These are phyloP conservation scores for Brachystomella parvula DNA, from an alignment of 1,140 invertebrate species.

Conservation along the genomic window DNA sequence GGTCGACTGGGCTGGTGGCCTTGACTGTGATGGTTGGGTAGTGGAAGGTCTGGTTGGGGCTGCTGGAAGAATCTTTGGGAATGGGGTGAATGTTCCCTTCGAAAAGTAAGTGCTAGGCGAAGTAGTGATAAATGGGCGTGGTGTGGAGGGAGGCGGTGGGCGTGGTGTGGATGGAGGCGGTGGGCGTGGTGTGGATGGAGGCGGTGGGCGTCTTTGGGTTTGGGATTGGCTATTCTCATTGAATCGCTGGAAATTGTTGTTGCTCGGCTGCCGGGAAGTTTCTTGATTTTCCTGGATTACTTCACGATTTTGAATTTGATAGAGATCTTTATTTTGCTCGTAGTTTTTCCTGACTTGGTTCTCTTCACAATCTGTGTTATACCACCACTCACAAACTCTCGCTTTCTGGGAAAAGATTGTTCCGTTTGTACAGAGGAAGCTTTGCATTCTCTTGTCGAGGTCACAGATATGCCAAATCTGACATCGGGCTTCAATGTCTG, in stretches of 20 bases:
- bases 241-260: background rate
- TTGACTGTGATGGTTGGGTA: background rate
- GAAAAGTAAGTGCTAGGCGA: background rate
- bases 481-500: conserved; percentile 31
- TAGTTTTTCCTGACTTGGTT: conserved; percentile 27
- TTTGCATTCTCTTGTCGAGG: conserved; percentile 23
- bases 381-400: conserved; percentile 88
- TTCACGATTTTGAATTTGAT: conserved; percentile 18
- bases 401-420: conserved; percentile 80
- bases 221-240: background rate
- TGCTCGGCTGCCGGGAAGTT: too few species aligned
- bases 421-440: conserved; percentile 76
- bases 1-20: background rate
- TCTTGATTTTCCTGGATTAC: too few species aligned
- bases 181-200: background rate
- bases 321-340: conserved; percentile 32
- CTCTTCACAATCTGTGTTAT: conserved; percentile 61
- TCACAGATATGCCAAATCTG: conserved; percentile 38
- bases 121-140: background rate
- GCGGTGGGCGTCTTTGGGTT: conserved; percentile 8
- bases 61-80: background rate
- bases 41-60: background rate
- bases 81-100: background rate
- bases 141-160: background rate
- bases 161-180: too few species aligned